Evolutionary conservation across 2,888 invertebrate species (phyloP), one percentile per base, ranked within the genome.

Genomic region (Unio delphinus): DNA sequence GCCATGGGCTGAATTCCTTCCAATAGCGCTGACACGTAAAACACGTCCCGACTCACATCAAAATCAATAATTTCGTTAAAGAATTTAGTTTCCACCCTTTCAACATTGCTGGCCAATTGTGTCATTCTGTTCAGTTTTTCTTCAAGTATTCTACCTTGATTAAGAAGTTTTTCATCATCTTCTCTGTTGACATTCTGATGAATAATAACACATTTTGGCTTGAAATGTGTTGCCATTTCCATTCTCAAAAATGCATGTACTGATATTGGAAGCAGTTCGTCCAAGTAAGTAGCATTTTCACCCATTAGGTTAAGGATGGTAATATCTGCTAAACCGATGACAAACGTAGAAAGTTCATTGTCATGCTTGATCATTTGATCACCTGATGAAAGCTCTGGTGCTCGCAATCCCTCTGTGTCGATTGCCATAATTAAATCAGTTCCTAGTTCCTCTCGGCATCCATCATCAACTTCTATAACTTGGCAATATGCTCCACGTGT

Each of bases 1-100:
- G 70, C 62, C 75, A 75, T 75, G 17, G 71, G 75, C 55, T 69
- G 70, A 56, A 58, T 67, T 3, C 75, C 75, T 45, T 66, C 62
- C 65, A 64, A 69, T 1, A 73, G 60, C 34, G 69, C 61, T 0
- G 71, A 65, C 15, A 75, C 59, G 26, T 73, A 73, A 34, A 34
- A 59, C 4, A 71, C 68, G 54, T 69, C 26, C 0, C 57, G 18
- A 8, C 55, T 45, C 11, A 62, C 64, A 26, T 70, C 59, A 63
- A 75, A 73, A 8, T 65, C 34, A 7, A 75, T 70, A 0, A 75
- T 68, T 7, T 75, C 70, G 2, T 67, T 34, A 54, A 75, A 72
- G 11, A 20, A 23, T 57, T 55, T 62, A 0, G 54, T 60, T 17
- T 70, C 57, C 6, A 45, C 56, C 1, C 64, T 55, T 65, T 75